phyloP scores from a whole-genome alignment of 2,113 vertebrate species.

The Collichthys lucidus region DNA sequence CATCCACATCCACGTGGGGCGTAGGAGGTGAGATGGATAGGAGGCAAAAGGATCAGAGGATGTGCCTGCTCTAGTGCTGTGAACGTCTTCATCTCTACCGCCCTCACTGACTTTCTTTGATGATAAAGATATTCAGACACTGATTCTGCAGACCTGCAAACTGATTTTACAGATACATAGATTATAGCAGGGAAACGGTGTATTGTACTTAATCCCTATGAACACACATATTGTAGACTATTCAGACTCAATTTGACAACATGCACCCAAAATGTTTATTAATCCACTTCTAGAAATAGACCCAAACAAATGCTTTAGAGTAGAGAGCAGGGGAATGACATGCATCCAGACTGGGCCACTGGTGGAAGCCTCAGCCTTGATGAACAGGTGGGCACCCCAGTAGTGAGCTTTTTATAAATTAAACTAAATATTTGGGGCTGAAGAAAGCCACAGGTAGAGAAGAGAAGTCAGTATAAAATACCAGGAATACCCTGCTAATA shows the following conservation, averaged over 20 bases:
- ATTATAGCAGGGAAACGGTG: too few relatives aligned
- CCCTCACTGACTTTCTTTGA: conserved; percentile 36
- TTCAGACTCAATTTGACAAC: neutral
- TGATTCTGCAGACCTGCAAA: conserved; percentile 35
- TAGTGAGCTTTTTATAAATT: neutral
- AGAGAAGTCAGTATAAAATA: neutral
- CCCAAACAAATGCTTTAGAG: neutral
- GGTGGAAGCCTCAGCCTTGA: too few relatives aligned
- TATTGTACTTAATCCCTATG: too few relatives aligned
- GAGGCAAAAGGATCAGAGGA: conserved; percentile 51
- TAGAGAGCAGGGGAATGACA: too few relatives aligned
- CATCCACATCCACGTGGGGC: conserved; percentile 18
- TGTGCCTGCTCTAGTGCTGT: conserved; percentile 38
- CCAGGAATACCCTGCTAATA: neutral
- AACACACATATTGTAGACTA: neutral
- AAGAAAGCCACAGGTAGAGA: neutral
- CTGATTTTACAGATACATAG: neutral
- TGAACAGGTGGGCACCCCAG: too few relatives aligned
- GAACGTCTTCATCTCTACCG: conserved; percentile 13
- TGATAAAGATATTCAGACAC: conserved; percentile 32
- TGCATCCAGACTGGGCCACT: too few relatives aligned
- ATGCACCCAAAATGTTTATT: neutral
- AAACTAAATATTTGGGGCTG: too few relatives aligned
- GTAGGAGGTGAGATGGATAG: conserved; percentile 42
- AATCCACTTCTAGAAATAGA: neutral